These are phyloP conservation scores for Apoda limacodes DNA, from an alignment of 2,888 invertebrate genomes.

Conservation along the genomic window DNA sequence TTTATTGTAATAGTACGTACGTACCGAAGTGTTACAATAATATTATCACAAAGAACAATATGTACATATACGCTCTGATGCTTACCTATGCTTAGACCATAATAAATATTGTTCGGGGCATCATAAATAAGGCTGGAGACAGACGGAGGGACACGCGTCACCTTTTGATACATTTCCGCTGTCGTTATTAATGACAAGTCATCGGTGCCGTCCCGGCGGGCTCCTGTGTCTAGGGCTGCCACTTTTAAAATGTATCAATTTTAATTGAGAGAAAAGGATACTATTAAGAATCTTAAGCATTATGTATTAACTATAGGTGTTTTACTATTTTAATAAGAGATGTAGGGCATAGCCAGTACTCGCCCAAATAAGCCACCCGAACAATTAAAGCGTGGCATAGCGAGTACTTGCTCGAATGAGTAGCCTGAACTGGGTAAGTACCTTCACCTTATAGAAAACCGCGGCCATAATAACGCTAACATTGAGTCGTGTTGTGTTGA, in stretches of 20 bases:
- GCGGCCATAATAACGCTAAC: no score
- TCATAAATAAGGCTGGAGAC: slow-evolving; percentile 64
- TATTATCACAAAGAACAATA: slow-evolving; percentile 22
- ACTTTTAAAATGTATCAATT: slow-evolving; percentile 6
- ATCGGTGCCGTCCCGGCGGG: slow-evolving; percentile 63
- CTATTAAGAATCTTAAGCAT: neutral
- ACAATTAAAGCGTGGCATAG: no score
- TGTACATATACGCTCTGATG: slow-evolving; percentile 23
- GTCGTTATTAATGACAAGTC: slow-evolving; percentile 72
- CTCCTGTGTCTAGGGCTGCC: slow-evolving; percentile 38
- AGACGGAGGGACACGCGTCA: slow-evolving; percentile 64
- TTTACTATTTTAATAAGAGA: no score
- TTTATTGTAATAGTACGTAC: no score
- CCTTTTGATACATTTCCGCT: slow-evolving; percentile 70
- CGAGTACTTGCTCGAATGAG: no score
- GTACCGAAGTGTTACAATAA: no score
- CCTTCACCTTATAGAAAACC: no score
- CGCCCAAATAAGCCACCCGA: no score
- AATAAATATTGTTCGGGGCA: slow-evolving; percentile 61
- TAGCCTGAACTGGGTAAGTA: no score
- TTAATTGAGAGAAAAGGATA: neutral
- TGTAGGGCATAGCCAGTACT: no score
- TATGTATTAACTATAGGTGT: no score
- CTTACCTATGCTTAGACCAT: slow-evolving; percentile 25
- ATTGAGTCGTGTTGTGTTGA: no score